phyloP scores from a whole-genome alignment of 1,140 invertebrate genomes.

The Palaemon carinicauda region DNA sequence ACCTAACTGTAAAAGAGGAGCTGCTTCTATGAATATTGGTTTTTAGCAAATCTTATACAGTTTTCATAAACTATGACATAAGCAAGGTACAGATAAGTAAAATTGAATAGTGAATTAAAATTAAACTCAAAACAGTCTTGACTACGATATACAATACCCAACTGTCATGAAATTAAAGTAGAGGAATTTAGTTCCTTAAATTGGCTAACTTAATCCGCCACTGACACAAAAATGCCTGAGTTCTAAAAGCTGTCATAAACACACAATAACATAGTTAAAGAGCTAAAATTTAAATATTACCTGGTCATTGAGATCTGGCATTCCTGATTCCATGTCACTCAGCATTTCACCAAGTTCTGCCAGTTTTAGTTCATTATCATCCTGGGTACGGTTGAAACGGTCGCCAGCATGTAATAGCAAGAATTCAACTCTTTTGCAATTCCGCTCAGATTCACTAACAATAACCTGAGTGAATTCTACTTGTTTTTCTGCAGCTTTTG shows the following conservation, averaged over 20 bases:
- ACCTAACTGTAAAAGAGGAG: too few relatives aligned
- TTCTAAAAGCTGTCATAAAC: background rate
- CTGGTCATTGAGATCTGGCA: slow-evolving; percentile 84
- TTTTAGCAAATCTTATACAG: too few relatives aligned
- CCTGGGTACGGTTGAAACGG: slow-evolving; percentile 76
- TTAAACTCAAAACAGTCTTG: too few relatives aligned
- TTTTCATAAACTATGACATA: too few relatives aligned
- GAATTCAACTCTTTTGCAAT: slow-evolving; percentile 83
- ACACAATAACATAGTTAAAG: background rate
- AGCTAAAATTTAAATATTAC: slow-evolving; percentile 62
- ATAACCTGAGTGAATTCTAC: slow-evolving; percentile 66
- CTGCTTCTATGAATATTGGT: too few relatives aligned
- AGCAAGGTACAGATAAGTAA: too few relatives aligned
- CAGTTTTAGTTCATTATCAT: slow-evolving; percentile 73
- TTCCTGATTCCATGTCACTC: slow-evolving; percentile 72
- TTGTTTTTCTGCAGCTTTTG: slow-evolving; percentile 74
- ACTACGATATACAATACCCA: too few relatives aligned
- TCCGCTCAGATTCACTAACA: slow-evolving; percentile 79
- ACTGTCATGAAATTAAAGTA: too few relatives aligned
- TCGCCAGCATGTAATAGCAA: slow-evolving; percentile 76
- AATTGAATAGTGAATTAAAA: too few relatives aligned
- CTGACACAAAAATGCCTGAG: too few relatives aligned
- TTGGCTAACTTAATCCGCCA: too few relatives aligned
- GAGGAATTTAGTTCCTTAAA: too few relatives aligned
- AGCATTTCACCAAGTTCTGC: slow-evolving; percentile 74